Evolutionary conservation across 1,140 invertebrate genomes (phyloP).

Genomic region (Protaetia brevitarsis): DNA sequence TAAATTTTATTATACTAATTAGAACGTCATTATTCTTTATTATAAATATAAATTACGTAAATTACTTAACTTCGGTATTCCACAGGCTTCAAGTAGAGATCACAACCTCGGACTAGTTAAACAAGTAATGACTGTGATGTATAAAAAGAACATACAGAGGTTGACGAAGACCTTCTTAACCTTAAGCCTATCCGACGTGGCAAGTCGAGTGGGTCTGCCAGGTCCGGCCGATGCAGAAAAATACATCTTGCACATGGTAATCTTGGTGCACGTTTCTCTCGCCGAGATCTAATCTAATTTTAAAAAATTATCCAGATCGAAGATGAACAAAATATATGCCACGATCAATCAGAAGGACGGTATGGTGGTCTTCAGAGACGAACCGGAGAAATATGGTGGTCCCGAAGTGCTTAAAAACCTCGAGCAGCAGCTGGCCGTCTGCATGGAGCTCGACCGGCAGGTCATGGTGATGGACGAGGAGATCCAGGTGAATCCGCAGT

Average conservation of each 20-base stretch:
- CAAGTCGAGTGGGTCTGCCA: conserved; percentile 80
- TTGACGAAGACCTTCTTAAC: conserved; percentile 97
- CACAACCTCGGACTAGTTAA: conserved; percentile 78
- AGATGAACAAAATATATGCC: conserved; percentile 94
- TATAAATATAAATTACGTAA: no score
- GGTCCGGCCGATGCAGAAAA: conserved; percentile 86
- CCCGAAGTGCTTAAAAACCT: conserved; percentile 80
- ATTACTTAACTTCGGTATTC: background rate
- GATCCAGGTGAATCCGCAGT: conserved; percentile 86
- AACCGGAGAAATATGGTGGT: conserved; percentile 92
- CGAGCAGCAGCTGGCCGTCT: conserved; percentile 84
- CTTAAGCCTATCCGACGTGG: conserved; percentile 89
- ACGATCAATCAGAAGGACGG: conserved; percentile 97
- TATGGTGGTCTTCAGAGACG: conserved; percentile 95
- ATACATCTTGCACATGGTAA: conserved; percentile 93
- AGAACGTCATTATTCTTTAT: no score
- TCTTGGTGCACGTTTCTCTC: conserved; percentile 21
- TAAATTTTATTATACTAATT: background rate
- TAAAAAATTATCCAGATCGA: conserved; percentile 70
- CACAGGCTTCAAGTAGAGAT: conserved; percentile 72
- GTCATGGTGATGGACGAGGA: conserved; percentile 92
- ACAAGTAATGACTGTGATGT: conserved; percentile 82
- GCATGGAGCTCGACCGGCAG: conserved; percentile 82
- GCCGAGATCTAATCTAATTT: background rate
- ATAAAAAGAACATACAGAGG: conserved; percentile 96